Conservation (phyloP, 2,113 vertebrate genomes). For the Xiphophorus maculatus region DNA sequence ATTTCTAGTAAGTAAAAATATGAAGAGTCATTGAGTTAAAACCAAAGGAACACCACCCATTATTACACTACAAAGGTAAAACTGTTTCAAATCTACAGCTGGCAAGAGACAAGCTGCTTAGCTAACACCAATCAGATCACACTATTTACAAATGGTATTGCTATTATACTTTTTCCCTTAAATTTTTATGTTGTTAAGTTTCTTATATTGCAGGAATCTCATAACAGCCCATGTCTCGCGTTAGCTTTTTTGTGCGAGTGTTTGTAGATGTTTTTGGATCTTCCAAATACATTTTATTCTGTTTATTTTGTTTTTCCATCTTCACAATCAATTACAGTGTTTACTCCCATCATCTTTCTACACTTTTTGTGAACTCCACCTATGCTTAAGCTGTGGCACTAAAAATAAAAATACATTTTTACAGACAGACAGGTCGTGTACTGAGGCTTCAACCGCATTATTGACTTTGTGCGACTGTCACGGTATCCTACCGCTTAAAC, state of each 20-base stretch:
- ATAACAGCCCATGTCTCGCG: background rate
- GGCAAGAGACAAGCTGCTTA: background rate
- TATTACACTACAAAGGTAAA: background rate
- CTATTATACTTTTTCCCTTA: background rate
- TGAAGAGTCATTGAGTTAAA: background rate
- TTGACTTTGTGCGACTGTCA: background rate
- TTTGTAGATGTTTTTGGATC: background rate
- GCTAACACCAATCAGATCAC: background rate
- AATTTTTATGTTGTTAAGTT: background rate
- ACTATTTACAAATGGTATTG: background rate
- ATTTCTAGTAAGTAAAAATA: background rate
- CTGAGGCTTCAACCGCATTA: background rate
- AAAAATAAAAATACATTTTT: background rate
- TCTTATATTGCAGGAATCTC: background rate
- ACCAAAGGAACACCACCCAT: background rate
- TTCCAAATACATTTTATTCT: too few species aligned
- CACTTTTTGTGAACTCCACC: background rate
- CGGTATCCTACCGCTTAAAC: background rate
- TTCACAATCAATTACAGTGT: background rate
- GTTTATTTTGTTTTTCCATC: too few species aligned
- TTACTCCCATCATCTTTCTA: background rate
- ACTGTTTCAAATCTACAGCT: background rate
- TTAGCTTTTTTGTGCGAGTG: background rate
- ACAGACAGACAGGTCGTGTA: slow-evolving; percentile 2
- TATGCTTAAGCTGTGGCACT: background rate